These are phyloP conservation scores for Coranthus polyacanthus DNA, from an alignment of 2,797 vertebrate genomes.

Conservation along the genomic window DNA sequence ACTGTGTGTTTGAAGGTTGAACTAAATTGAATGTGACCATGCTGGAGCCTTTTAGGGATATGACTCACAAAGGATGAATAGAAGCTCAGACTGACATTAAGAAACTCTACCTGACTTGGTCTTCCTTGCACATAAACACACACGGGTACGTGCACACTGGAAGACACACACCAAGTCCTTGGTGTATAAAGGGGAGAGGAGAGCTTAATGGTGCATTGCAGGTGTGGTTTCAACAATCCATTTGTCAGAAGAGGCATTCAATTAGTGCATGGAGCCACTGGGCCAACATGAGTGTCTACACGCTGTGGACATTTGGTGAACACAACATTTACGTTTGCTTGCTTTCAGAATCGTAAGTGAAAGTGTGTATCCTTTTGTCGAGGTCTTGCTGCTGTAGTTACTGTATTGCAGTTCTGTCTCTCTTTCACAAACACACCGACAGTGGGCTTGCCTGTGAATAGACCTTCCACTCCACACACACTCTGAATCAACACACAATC, in stretches of 20 bases:
- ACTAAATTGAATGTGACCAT: constrained; percentile 56
- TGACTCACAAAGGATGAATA: constrained; percentile 31
- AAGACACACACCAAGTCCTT: constrained; percentile 49
- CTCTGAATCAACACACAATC: no score
- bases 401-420: no score
- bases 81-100: constrained; percentile 27
- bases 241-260: constrained; percentile 80
- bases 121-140: constrained; percentile 8
- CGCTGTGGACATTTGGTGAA: no score
- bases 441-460: no score
- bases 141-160: constrained; percentile 13
- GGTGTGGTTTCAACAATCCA: constrained; percentile 78
- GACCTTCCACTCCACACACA: no score
- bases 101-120: constrained; percentile 12
- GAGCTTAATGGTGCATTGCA: constrained; percentile 77
- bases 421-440: no score
- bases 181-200: constrained; percentile 53
- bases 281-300: no score
- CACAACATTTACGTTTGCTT: no score
- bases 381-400: no score
- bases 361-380: no score
- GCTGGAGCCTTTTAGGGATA: constrained; percentile 25
- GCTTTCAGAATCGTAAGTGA: no score
- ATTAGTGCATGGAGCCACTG: no score
- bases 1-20: constrained; percentile 52